phyloP scores from a whole-genome alignment of 2,888 invertebrate species.

The Maniola hyperantus region DNA sequence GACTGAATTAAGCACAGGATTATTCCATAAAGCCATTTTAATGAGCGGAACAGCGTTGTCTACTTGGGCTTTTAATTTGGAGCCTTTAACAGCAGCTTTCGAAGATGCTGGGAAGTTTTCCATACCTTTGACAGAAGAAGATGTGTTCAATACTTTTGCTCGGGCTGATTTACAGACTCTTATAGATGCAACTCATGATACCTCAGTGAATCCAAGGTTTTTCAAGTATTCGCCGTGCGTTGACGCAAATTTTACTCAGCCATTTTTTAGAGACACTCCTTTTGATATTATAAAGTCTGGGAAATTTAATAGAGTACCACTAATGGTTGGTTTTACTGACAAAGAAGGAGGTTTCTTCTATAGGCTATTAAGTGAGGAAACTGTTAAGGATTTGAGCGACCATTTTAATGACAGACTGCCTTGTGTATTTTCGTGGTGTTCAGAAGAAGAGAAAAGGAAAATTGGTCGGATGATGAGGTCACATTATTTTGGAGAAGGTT shows the following conservation, averaged over 20 bases:
- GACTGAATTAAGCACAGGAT: conserved; percentile 58
- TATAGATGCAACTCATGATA: conserved; percentile 54
- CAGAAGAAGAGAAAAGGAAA: conserved; percentile 50
- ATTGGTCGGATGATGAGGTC: conserved; percentile 58
- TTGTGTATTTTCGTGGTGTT: conserved; percentile 65
- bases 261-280: conserved; percentile 68
- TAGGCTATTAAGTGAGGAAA: conserved; percentile 54
- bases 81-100: conserved; percentile 53
- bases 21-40: conserved; percentile 71
- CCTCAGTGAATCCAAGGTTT: conserved; percentile 60
- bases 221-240: conserved; percentile 72
- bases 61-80: conserved; percentile 69
- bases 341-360: conserved; percentile 69
- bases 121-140: conserved; percentile 42
- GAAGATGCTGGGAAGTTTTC: conserved; percentile 63
- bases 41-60: conserved; percentile 66
- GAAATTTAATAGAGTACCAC: conserved; percentile 64
- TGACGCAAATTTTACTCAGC: conserved; percentile 58
- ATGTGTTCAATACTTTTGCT: conserved; percentile 34
- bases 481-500: conserved; percentile 62
- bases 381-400: conserved; percentile 57
- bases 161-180: conserved; percentile 43
- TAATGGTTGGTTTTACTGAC: conserved; percentile 61
- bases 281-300: conserved; percentile 63
- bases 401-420: conserved; percentile 64